These are phyloP conservation scores for Perodicticus potto DNA, from an alignment of 2,797 vertebrate genomes.

Conservation along the genomic window DNA sequence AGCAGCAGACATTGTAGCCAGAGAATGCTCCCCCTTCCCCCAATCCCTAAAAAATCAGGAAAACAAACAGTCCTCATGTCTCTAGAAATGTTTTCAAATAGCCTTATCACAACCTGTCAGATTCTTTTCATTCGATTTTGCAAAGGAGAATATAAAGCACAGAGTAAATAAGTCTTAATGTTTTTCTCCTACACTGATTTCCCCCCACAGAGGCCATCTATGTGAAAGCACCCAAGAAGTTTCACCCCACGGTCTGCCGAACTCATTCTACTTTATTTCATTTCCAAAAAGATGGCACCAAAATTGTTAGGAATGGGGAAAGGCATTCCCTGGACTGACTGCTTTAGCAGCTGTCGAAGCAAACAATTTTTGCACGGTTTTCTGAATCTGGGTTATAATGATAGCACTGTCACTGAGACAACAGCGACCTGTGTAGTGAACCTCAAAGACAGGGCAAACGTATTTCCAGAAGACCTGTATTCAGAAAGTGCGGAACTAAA, in stretches of 20 bases:
- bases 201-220: neutral
- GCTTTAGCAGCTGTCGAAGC: conserved; percentile 17
- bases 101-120: neutral
- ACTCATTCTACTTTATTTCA: neutral
- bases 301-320: conserved; percentile 37
- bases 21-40: neutral
- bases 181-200: neutral
- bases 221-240: neutral
- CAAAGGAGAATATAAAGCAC: neutral
- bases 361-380: conserved; percentile 61
- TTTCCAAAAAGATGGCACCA: conserved; percentile 41
- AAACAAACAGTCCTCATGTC: neutral
- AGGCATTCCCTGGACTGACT: neutral
- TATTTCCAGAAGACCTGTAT: neutral
- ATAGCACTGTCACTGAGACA: conserved; percentile 23
- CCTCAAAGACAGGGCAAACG: neutral
- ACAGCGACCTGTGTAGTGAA: neutral
- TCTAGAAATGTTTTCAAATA: conserved; percentile 33
- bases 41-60: neutral
- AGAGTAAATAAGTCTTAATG: neutral
- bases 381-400: conserved; percentile 61
- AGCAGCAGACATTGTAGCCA: neutral
- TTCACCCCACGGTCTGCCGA: neutral
- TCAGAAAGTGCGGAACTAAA: conserved; percentile 19
- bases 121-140: neutral